Percentiles rank a stretch among this genome's conserved stretches.
Conservation (phyloP, 1,140 invertebrate species). For the Cherax quadricarinatus region DNA sequence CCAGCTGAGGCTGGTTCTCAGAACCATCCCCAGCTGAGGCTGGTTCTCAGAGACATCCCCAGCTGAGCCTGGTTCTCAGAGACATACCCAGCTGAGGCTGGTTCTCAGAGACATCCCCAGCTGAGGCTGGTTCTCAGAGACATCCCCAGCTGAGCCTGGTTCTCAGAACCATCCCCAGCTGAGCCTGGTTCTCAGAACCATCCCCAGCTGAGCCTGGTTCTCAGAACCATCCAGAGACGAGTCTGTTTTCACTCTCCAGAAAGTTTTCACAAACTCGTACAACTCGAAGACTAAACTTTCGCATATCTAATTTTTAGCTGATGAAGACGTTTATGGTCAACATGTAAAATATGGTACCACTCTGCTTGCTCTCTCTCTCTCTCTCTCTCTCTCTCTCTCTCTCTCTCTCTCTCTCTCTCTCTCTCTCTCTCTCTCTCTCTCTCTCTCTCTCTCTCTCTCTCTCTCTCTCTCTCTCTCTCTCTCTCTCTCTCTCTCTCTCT, state of each 20-base stretch:
- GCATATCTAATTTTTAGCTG: slow-evolving; percentile 60
- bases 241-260: slow-evolving; percentile 28
- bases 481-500: neutral
- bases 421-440: slow-evolving; percentile 7
- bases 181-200: too few relatives aligned
- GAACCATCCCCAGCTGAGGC: too few relatives aligned
- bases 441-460: neutral
- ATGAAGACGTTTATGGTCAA: slow-evolving; percentile 38
- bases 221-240: neutral
- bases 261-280: slow-evolving; percentile 25
- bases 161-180: too few relatives aligned
- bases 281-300: slow-evolving; percentile 47
- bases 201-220: too few relatives aligned
- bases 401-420: neutral
- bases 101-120: too few relatives aligned
- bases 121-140: too few relatives aligned
- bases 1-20: too few relatives aligned
- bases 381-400: too few relatives aligned
- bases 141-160: too few relatives aligned
- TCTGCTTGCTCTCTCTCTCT: neutral
- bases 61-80: too few relatives aligned
- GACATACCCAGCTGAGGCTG: too few relatives aligned
- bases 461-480: neutral
- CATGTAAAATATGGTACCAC: neutral
- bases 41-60: too few relatives aligned